Base-by-base conservation (phyloP, 2,797 vertebrate genomes). In the Rhinatrema bivittatum region DNA sequence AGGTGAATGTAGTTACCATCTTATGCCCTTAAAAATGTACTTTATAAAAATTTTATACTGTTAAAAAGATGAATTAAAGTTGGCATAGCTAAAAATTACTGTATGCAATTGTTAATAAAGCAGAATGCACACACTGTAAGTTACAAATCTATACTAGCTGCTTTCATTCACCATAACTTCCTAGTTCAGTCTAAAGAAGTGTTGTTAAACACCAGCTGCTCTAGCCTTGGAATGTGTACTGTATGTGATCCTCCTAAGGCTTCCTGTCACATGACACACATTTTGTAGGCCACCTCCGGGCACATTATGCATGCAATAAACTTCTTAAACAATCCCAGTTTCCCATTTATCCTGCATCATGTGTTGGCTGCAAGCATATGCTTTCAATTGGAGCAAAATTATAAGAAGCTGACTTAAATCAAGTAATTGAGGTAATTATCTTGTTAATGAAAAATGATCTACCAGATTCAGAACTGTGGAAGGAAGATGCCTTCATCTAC, bases 401-500 rank as follows among this genome's bases (percentile, higher is more conserved):
- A 42, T 39, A 45, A 46, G 26, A 20, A n/a, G 7, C 12, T 38
- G 16, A 16, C 50, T 53, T 50, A 45, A 56, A 43, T 57, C 0
- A 41, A 36, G 16, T 7, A 2, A 21, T 56, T 52, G 46, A 32
- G n/a, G 9, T 22, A 30, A 30, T 56, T 55, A 47, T 25, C 3
- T 56, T 20, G 3, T 34, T 47, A 56, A 39, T 49, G 26, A 33
- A 45, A n/a, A 63, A 46, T 50, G 10, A 42, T 41, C 17, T 62
- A 3, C 40, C 7, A 28, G 7, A 53, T 61, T 65, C 3, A 1
- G 25, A 25, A 36, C 41, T 36, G n/a, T n/a, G 27, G 25, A 16
- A 54, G 40, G 26, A 55, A 9, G 34, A 53, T 40, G 48, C 32
- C 32, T 48, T 61, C 41, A 7, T 29, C 44, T 43, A 20, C 4